Evolutionary conservation across 2,797 vertebrate genomes (phyloP).

Genomic region (Melanotaenia trifasciata): DNA sequence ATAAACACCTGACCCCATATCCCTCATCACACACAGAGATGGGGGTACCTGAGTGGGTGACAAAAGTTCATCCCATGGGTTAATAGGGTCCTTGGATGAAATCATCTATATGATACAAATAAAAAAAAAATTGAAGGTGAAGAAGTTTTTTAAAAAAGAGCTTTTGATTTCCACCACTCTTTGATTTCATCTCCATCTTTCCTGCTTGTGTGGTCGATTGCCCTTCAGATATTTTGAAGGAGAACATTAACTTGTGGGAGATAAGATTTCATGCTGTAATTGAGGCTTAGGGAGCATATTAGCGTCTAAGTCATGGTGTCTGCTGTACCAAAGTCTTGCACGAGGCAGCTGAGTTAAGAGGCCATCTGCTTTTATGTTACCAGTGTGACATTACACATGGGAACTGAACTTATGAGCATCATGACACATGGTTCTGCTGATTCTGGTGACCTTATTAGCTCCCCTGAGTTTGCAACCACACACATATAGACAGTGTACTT

Average conservation of each 20-base stretch:
- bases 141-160: conserved; percentile 30
- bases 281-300: conserved; percentile 64
- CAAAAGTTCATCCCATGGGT: conserved; percentile 64
- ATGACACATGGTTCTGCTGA: conserved; percentile 62
- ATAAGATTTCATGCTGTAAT: conserved; percentile 73
- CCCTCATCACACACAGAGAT: conserved; percentile 63
- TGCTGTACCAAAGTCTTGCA: conserved; percentile 35
- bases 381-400: conserved; percentile 64
- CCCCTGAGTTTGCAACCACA: conserved; percentile 37
- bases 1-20: conserved; percentile 71
- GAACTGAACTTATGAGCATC: conserved; percentile 67
- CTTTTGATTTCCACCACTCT: conserved; percentile 34
- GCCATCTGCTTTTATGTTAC: conserved; percentile 68
- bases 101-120: conserved; percentile 56
- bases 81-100: conserved; percentile 78
- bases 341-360: conserved; percentile 60
- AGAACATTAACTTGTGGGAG: conserved; percentile 58
- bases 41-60: conserved; percentile 47
- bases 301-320: conserved; percentile 38
- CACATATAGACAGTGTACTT: conserved; percentile 21
- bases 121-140: conserved; percentile 25
- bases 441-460: conserved; percentile 72
- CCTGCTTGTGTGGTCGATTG: conserved; percentile 43
- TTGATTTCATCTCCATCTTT: conserved; percentile 36
- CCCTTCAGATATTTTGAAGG: conserved; percentile 69